Evolutionary conservation across 2,888 invertebrate species (phyloP).

Genomic region (Amblyjoppa proteus): DNA sequence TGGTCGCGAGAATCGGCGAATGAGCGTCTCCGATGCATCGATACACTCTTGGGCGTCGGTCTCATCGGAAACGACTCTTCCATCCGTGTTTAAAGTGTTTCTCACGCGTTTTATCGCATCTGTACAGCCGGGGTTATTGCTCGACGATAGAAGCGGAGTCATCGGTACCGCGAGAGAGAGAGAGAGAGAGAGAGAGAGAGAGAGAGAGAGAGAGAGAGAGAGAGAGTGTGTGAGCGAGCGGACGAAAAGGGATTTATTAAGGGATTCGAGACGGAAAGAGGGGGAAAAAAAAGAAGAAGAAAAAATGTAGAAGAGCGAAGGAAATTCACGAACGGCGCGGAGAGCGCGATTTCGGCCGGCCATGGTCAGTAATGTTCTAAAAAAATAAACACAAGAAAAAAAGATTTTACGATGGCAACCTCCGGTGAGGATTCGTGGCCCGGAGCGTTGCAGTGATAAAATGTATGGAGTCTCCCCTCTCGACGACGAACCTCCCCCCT

Average conservation of each 20-base stretch:
- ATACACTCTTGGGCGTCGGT: slow-evolving; percentile 31
- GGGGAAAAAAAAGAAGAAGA: slow-evolving; percentile 7
- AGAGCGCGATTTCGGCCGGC: slow-evolving; percentile 19
- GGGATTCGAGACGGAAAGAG: slow-evolving; percentile 3
- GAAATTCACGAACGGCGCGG: slow-evolving; percentile 57
- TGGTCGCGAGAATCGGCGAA: neutral
- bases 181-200: neutral
- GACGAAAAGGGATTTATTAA: slow-evolving; percentile 48
- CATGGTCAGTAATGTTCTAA: slow-evolving; percentile 49
- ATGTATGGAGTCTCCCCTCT: slow-evolving; percentile 42
- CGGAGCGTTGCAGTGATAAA: slow-evolving; percentile 41
- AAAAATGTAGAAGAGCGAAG: slow-evolving; percentile 32
- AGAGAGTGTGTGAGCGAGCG: neutral
- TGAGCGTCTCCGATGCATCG: slow-evolving; percentile 17
- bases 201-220: too few relatives aligned
- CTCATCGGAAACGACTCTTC: slow-evolving; percentile 9
- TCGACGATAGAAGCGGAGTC: slow-evolving; percentile 33
- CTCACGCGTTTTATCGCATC: slow-evolving; percentile 60
- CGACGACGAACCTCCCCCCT: neutral
- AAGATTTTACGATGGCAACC: slow-evolving; percentile 59
- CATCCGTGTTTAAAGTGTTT: slow-evolving; percentile 48
- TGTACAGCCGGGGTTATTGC: slow-evolving; percentile 43
- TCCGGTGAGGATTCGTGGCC: slow-evolving; percentile 15
- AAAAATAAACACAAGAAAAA: slow-evolving; percentile 4
- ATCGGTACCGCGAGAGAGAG: neutral